phyloP scores from a whole-genome alignment of 2,888 invertebrate genomes.

The Diarsia mendica region DNA sequence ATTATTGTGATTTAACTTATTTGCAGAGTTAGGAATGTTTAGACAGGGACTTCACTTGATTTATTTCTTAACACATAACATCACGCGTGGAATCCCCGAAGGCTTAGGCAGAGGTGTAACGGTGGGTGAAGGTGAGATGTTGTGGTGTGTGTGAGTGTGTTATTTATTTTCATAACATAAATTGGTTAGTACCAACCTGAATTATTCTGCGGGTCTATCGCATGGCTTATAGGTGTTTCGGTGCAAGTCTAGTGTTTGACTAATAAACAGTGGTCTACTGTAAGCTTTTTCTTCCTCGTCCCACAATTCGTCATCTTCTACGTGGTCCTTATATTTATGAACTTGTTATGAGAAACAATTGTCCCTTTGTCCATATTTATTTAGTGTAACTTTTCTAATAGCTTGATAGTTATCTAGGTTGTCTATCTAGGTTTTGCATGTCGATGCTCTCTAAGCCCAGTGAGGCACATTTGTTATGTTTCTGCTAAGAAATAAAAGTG shows the following conservation, averaged over 20 bases:
- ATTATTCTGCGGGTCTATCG: background rate
- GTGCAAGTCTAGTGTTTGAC: background rate
- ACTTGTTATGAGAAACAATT: background rate
- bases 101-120: too few species aligned
- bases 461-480: background rate
- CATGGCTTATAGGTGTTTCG: background rate
- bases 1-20: slow-evolving; percentile 50
- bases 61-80: too few species aligned
- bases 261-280: background rate
- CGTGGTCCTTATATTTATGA: background rate
- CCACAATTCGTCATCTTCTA: background rate
- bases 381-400: background rate
- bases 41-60: background rate
- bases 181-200: background rate
- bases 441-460: background rate
- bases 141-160: too few species aligned
- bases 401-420: background rate
- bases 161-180: background rate
- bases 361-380: background rate
- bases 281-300: background rate
- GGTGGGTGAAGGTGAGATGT: too few species aligned
- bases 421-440: background rate
- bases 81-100: too few species aligned
- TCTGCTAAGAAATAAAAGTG: slow-evolving; percentile 8
- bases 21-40: slow-evolving; percentile 1